Conservation (phyloP, 2,113 vertebrate species). For the Calyptommatus sinebrachiatus region DNA sequence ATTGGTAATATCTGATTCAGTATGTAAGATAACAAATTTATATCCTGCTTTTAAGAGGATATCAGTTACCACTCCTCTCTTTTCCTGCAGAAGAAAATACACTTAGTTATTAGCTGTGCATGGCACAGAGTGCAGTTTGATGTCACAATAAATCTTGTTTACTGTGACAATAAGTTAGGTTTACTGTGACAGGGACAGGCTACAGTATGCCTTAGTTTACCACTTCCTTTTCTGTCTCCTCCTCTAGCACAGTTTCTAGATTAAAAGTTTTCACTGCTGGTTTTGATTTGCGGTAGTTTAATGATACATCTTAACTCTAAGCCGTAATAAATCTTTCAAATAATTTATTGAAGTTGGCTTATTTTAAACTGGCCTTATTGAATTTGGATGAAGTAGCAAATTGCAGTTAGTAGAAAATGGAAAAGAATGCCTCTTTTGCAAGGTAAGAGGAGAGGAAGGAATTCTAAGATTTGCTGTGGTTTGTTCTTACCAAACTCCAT, state of each 20-base stretch:
- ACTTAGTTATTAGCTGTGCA: too few relatives aligned
- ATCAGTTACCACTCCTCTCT: too few relatives aligned
- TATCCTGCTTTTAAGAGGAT: too few relatives aligned
- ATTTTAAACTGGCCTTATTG: background rate
- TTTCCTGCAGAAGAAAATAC: too few relatives aligned
- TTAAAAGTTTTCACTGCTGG: background rate
- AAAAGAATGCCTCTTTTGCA: too few relatives aligned
- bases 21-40: too few relatives aligned
- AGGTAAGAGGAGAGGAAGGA: background rate
- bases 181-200: constrained; percentile 7
- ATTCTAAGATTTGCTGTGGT: too few relatives aligned
- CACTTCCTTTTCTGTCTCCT: background rate
- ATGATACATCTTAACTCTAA: background rate
- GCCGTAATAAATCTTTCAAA: background rate
- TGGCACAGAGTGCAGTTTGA: background rate
- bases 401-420: background rate
- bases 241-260: background rate
- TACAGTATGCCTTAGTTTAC: background rate
- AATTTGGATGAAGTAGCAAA: background rate
- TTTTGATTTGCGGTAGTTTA: background rate
- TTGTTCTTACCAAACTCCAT: constrained; percentile 1
- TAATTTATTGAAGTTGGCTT: background rate
- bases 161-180: background rate
- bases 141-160: background rate
- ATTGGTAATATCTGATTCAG: too few relatives aligned